Evolutionary conservation across 1,140 invertebrate species (phyloP), one percentile per base, ranked within the genome.

Genomic region (Lineus longissimus): DNA sequence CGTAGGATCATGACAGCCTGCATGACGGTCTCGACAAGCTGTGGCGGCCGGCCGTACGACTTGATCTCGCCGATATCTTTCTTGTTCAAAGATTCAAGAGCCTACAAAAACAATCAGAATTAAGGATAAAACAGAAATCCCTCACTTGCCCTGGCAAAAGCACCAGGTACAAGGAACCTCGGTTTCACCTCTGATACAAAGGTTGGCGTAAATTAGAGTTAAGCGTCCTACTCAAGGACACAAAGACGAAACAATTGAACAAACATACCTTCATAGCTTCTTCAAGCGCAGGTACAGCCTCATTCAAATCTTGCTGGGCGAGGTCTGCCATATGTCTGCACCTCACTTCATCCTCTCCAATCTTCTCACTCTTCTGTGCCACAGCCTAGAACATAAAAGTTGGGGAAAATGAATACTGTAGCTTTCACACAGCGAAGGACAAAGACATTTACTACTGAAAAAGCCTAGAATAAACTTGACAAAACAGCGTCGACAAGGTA

Each of bases 21-120:
- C 87, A 94, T 86, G 0, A 93, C 92, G 83, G 92, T 91, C 81
- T 93, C 90, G 0, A 94, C 91, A 75, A 92, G 89, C 30, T 86
- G 81, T 15, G 91, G 91, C 1, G 92, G 92, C 70, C 88, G 87
- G 0, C 87, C 87, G 80, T 94, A 94, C 0, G 90, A 92, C 78
- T 91, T 92, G 59, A 95, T 90, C 84, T 94, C 91, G 45, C 88
- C 87, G 45, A 94, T 88, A 77, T 94, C 91, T 62, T 91, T 92
- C 79, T 94, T 94, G 75, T 91, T 93, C 23, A 94, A 79, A 13
- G 91, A 85, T 70, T 93, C 89, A 61, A 93, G 76, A 54, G 90
- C 90, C 87, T 90, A 70, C 40, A 59, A 23, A 40, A 2, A 64
- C 4, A 59, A 59, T 13, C 19, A 36, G n/a, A 0, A 7, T 11